phyloP scores from a whole-genome alignment of 2,888 invertebrate species.

The Cyaniris semiargus region DNA sequence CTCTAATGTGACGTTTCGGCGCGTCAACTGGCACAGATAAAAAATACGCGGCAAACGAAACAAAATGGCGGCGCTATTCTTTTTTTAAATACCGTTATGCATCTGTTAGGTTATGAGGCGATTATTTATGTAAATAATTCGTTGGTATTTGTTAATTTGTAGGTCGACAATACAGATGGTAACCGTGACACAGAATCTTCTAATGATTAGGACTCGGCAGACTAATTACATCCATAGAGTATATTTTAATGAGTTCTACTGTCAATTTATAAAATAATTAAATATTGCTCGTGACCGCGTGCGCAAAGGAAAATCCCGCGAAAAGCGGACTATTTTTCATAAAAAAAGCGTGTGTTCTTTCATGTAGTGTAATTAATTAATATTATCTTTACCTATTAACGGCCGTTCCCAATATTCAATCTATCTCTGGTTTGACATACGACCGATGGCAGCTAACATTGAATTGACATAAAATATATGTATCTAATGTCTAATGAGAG shows the following conservation, averaged over 20 bases:
- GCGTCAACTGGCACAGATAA: constrained; percentile 30
- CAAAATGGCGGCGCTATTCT: constrained; percentile 14
- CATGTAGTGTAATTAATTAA: too few species aligned
- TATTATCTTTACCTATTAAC: too few species aligned
- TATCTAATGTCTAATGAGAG: too few species aligned
- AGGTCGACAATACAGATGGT: neutral
- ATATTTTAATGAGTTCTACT: neutral
- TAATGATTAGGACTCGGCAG: neutral
- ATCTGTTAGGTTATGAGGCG: neutral
- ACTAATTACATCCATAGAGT: neutral
- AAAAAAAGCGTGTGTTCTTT: too few species aligned
- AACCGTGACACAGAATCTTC: constrained; percentile 5
- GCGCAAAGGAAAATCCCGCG: neutral
- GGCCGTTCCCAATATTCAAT: too few species aligned
- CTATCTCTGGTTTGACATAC: too few species aligned
- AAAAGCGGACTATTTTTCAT: too few species aligned
- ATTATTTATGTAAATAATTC: neutral
- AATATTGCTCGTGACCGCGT: neutral
- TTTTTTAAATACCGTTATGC: neutral
- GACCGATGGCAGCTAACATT: too few species aligned
- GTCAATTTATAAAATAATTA: neutral
- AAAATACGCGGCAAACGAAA: constrained; percentile 7
- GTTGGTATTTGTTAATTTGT: constrained; percentile 7
- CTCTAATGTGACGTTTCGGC: constrained; percentile 31
- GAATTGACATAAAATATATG: too few species aligned